Base-by-base conservation (phyloP, 2,113 vertebrate genomes). In the Thomomys bottae region DNA sequence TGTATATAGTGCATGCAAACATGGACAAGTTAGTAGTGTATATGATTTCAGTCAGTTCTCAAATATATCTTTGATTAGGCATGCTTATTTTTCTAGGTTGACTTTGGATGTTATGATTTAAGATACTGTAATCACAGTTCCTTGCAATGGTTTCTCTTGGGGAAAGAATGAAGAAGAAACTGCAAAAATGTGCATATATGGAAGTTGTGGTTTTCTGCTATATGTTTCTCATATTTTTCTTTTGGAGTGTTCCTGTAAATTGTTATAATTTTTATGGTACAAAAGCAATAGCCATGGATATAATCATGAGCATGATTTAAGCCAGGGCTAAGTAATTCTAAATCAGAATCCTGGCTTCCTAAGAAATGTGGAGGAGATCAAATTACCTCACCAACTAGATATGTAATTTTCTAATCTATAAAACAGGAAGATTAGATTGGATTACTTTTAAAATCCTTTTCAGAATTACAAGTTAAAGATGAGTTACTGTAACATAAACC, bases 381-480 rank as follows among this genome's bases (percentile, higher is more conserved):
- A 77, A 68, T 84, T 61, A 57, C 15, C 17, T 92, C 24, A 45
- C 6, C 20, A 73, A 26, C 89, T 21, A 81, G 8, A 64, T 18
- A 20, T 54, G 18, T 36, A 49, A 49, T 76, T 81, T 88, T 88
- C 72, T 66, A 81, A 87, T 63, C 32, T 64, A 15, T 64, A 64
- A 87, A 77, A 87, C 14, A 64, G 85, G 15, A 20, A 38, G 8
- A 28, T 82, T 72, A 17, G 10, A 54, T 85, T 82, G 67, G 64
- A 79, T 9, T 20, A 67, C 85, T 66, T 91, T 86, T 15, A 87
- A 78, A 14, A 67, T 89, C 24, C 36, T 82, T 91, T 92, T 40
- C 42, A 94, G 64, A 81, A 78, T 26, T 73, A 10, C 23, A 64
- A 79, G 20, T n/a, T 87, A 71, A 87, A 87, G 36, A 32, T 23